Base-by-base conservation (phyloP, 2,797 vertebrate genomes). In the Sebastes matsubarae region DNA sequence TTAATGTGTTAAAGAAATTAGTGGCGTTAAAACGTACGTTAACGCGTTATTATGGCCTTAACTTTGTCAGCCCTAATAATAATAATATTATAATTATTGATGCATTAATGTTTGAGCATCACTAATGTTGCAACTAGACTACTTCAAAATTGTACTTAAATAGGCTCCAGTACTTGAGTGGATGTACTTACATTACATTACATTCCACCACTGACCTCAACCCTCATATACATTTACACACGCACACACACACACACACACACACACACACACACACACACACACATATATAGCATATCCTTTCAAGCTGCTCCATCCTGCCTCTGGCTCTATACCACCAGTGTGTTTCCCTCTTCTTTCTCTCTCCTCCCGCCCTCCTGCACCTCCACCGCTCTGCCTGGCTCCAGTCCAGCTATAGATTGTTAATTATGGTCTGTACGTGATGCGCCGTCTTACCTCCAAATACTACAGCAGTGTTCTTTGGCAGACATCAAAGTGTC, bases 361-460 rank as follows among this genome's bases (percentile, higher is more conserved):
- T 54, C 27, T 74, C 30, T 77, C 36, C 77, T 75, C 54, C 24
- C 67, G 2, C 81, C 83, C 83, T 79, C 38, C 20, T 16, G 54
- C 82, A 73, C 74, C 75, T 88, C 73, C 78, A 84, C 75, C 52
- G 10, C 89, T 87, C 76, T 22, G 75, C 79, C 88, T 95, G 93
- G 94, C 91, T 80, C 22, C 2, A 63, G 83, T 93, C 94, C 93
- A 94, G 92, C 90, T 91, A 94, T 93, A 94, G 93, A 95, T 95
- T 92, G 91, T 92, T 95, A 93, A 95, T 94, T 94, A 93, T 46
- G 77, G 89, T 79, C 79, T 88, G 84, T 89, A 88, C 89, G 86
- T 86, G 87, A 87, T 87, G 86, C 85, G 7, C n/a, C 75, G 84
- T 87, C 88, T 84, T 71, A 84, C 89, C 85, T 94, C 79, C 87